These are phyloP conservation scores for Papilio xuthus DNA, from an alignment of 1,140 invertebrate genomes.

Conservation along the genomic window DNA sequence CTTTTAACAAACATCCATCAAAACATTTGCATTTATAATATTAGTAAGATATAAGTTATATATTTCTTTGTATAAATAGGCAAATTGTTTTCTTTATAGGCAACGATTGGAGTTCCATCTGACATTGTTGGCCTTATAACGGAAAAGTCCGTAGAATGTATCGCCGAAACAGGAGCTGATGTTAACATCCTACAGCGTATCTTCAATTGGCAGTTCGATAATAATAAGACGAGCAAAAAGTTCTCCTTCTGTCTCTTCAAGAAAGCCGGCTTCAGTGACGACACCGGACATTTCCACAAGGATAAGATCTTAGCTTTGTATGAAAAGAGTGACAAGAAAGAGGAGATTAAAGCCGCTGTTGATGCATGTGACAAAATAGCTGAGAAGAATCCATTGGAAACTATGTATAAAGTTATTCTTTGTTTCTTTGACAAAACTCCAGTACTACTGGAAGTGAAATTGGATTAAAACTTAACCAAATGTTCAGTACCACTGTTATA, in stretches of 20 bases:
- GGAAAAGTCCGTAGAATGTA: constrained; percentile 34
- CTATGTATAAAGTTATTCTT: constrained; percentile 22
- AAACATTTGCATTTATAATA: no score
- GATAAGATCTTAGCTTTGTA: constrained; percentile 42
- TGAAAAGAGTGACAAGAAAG: constrained; percentile 41
- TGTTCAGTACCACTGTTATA: background rate
- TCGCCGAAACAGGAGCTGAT: constrained; percentile 44
- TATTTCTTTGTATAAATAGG: background rate
- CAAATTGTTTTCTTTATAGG: background rate
- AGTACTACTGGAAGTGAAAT: constrained; percentile 11
- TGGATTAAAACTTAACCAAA: constrained; percentile 10
- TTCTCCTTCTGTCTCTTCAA: constrained; percentile 47
- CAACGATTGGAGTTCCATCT: background rate
- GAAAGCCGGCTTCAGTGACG: constrained; percentile 42
- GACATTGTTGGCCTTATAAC: background rate
- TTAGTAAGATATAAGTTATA: no score
- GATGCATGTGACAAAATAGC: constrained; percentile 7
- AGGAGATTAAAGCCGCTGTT: background rate
- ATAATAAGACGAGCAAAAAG: constrained; percentile 42
- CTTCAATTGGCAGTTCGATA: constrained; percentile 36
- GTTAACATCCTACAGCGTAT: constrained; percentile 43
- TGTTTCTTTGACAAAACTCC: constrained; percentile 29
- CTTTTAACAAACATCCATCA: no score
- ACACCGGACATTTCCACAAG: constrained; percentile 43
- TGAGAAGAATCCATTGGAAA: constrained; percentile 23